Evolutionary conservation across 2,888 invertebrate species (phyloP), one percentile per base, ranked within the genome.

Genomic region (Pseudolycoriella hygida): DNA sequence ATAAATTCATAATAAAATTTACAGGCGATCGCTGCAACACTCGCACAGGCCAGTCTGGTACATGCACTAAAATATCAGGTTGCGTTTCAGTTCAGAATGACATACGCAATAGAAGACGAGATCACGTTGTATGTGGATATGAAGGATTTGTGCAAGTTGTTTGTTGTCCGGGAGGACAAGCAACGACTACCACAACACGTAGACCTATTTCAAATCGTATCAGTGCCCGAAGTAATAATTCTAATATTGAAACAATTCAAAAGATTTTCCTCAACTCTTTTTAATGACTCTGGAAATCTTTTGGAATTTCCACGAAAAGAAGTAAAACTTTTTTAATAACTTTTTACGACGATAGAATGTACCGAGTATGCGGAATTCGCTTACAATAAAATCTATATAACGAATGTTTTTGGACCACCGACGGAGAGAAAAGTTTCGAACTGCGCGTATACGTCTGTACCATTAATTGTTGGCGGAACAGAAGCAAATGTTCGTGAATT

Each of bases 71-170:
- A 25, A 25, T 25, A 6, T 25, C 25, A 6, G 25, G 5, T 6
- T 25, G 25, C 25, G 8, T 25, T 25, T 8, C 25, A 6, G 25
- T 25, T 25, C 25, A 25, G 25, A 25, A 25, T 25, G 25, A 25
- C 25, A 25, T 25, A 25, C 25, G 25, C 25, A 4, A n/a, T n/a
- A n/a, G n/a, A n/a, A n/a, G 25, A 25, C 25, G 25, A 25, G 25
- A 25, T 8, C 25, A 25, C 8, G 25, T 25, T 8, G 25, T 25
- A 32, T 56, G 57, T 43, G 47, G 51, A n/a, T 54, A 54, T 47
- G 44, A 48, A n/a, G 54, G 53, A 5, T 42, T 17, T 30, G 42
- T 42, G 39, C 50, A 53, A 18, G 46, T 56, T 18, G 51, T 56
- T 17, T 56, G 57, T 45, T 56, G 57, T 46, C 37, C 41, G n/a